A percentile compares a stretch with the other conserved stretches of the same genome.
phyloP scores from a whole-genome alignment of 2,113 vertebrate genomes.

The Zeus faber region DNA sequence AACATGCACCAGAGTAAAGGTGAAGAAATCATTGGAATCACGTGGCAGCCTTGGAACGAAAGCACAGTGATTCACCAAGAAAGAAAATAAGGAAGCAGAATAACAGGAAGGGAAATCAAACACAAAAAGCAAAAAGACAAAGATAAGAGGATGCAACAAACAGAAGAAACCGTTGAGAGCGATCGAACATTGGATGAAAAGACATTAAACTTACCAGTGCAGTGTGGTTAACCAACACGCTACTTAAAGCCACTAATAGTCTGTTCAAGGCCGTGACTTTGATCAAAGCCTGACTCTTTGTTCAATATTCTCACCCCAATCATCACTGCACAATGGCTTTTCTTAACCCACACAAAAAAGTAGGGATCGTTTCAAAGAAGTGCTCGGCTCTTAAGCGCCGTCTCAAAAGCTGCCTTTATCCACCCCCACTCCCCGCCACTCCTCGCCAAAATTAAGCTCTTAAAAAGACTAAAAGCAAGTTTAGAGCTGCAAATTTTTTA shows the following conservation, averaged over 20 bases:
- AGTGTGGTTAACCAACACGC: slow-evolving; percentile 30
- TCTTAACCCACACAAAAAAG: slow-evolving; percentile 29
- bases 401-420: too few relatives aligned
- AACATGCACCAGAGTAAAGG: slow-evolving; percentile 29
- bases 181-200: slow-evolving; percentile 11
- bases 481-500: neutral
- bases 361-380: slow-evolving; percentile 13
- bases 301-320: slow-evolving; percentile 42
- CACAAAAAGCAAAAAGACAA: neutral
- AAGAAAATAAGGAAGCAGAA: slow-evolving; percentile 16
- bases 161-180: slow-evolving; percentile 6
- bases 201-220: slow-evolving; percentile 10
- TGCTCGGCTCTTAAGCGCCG: neutral
- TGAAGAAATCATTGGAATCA: slow-evolving; percentile 33
- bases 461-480: slow-evolving; percentile 10
- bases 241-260: slow-evolving; percentile 29
- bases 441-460: neutral
- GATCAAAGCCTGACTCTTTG: slow-evolving; percentile 35
- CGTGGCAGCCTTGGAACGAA: slow-evolving; percentile 30
- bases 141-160: neutral
- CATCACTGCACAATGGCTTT: slow-evolving; percentile 43
- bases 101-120: slow-evolving; percentile 17
- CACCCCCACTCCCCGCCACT: neutral
- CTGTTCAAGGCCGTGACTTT: slow-evolving; percentile 16
- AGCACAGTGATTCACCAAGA: too few relatives aligned